Evolutionary conservation across 2,888 invertebrate species (phyloP).

Genomic region (Ennomos quercinarius): DNA sequence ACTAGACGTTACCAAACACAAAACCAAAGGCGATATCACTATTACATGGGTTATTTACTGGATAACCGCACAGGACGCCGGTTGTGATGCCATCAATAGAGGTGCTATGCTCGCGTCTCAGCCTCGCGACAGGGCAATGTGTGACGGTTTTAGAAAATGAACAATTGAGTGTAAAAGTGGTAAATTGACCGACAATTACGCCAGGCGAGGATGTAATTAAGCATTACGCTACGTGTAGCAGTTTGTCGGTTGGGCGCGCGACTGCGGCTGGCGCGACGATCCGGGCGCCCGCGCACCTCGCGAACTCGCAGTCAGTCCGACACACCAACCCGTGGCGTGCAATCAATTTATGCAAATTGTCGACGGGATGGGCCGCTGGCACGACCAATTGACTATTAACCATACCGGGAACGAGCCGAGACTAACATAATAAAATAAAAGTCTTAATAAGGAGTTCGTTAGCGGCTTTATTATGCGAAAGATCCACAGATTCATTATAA

Average conservation of each 20-base stretch:
- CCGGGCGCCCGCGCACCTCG: constrained; percentile 37
- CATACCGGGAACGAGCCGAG: constrained; percentile 45
- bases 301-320: constrained; percentile 39
- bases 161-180: constrained; percentile 65
- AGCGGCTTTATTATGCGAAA: too few species aligned
- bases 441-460: background rate
- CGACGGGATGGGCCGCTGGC: constrained; percentile 66
- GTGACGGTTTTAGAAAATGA: constrained; percentile 57
- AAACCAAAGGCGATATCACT: constrained; percentile 61
- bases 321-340: constrained; percentile 66
- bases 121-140: constrained; percentile 16
- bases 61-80: constrained; percentile 64
- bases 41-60: constrained; percentile 63
- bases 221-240: constrained; percentile 68
- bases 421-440: constrained; percentile 18
- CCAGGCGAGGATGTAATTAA: constrained; percentile 78
- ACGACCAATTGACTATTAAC: constrained; percentile 63
- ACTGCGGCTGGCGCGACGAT: constrained; percentile 62
- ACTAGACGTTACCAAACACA: constrained; percentile 45
- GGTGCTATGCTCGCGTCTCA: constrained; percentile 37
- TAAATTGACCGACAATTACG: constrained; percentile 71
- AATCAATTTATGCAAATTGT: constrained; percentile 84
- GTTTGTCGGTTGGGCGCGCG: constrained; percentile 80
- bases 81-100: constrained; percentile 51
- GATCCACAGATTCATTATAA: too few species aligned